A percentile compares a stretch with the other conserved stretches of the same genome.
These are phyloP conservation scores for Typhlichthys eigenmanni DNA, from an alignment of 2,797 vertebrate genomes.

Conservation along the genomic window DNA sequence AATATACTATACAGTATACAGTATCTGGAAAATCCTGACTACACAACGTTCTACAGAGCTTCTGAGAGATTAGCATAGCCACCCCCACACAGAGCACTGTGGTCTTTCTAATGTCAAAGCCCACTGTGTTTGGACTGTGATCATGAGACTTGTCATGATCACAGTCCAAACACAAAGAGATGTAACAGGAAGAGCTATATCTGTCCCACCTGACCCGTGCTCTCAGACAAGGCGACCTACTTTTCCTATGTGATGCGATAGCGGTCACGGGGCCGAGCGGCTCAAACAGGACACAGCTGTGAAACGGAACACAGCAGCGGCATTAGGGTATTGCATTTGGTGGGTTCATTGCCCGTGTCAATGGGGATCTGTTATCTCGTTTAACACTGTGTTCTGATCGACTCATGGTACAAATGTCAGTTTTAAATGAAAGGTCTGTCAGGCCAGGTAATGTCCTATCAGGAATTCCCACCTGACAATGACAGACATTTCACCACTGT, in stretches of 20 bases:
- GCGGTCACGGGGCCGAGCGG: slow-evolving; percentile 32
- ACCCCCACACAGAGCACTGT: neutral
- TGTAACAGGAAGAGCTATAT: slow-evolving; percentile 41
- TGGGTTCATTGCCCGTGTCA: slow-evolving; percentile 50
- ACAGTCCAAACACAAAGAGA: neutral
- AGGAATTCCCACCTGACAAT: too few species aligned
- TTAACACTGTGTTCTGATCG: too few species aligned
- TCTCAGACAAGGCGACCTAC: slow-evolving; percentile 52
- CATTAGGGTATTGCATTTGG: slow-evolving; percentile 33
- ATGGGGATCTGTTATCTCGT: slow-evolving; percentile 4
- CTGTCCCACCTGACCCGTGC: slow-evolving; percentile 46
- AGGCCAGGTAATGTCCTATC: too few species aligned
- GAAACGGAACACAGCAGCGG: slow-evolving; percentile 30
- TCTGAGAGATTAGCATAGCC: neutral
- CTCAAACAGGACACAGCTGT: slow-evolving; percentile 62
- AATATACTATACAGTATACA: neutral
- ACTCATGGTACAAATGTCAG: too few species aligned
- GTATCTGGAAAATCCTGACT: neutral
- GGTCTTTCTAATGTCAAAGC: slow-evolving; percentile 8
- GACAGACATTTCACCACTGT: too few species aligned
- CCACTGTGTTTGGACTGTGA: neutral
- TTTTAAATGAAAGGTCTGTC: too few species aligned
- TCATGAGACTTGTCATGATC: slow-evolving; percentile 3
- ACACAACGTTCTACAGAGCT: neutral
- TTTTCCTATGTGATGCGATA: slow-evolving; percentile 32